A percentile compares a stretch with the other conserved stretches of the same genome.
phyloP scores from a whole-genome alignment of 2,113 vertebrate genomes.

The Carassius auratus region DNA sequence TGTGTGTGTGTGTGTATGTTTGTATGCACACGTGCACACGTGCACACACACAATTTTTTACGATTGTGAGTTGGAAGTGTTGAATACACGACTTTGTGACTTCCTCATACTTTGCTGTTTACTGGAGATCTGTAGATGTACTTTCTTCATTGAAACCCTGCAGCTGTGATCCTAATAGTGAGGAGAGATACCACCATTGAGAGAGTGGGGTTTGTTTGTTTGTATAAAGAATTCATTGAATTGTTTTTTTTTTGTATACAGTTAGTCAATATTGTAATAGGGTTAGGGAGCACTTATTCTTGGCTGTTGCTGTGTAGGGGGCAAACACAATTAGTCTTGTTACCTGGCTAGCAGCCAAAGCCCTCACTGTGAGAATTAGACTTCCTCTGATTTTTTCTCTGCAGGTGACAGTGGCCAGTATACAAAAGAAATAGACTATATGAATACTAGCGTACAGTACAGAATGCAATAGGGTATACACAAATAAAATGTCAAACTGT shows the following conservation, averaged over 20 bases:
- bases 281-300: conserved; percentile 62
- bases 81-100: conserved; percentile 9
- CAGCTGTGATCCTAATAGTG: conserved; percentile 35
- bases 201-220: conserved; percentile 6
- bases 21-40: conserved; percentile 2
- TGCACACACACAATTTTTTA: neutral
- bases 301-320: conserved; percentile 60
- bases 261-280: conserved; percentile 60
- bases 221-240: conserved; percentile 54
- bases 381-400: conserved; percentile 27
- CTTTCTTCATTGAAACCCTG: conserved; percentile 6
- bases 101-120: neutral
- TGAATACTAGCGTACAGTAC: neutral
- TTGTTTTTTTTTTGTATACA: conserved; percentile 49
- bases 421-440: neutral
- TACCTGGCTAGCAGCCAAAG: conserved; percentile 68
- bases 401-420: neutral
- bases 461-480: neutral
- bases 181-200: conserved; percentile 3
- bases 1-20: conserved; percentile 42
- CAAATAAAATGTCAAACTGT: neutral
- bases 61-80: neutral
- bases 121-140: conserved; percentile 31
- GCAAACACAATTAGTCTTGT: conserved; percentile 70
- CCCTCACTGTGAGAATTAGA: conserved; percentile 19